A percentile compares a stretch with the other conserved stretches of the same genome.
Evolutionary conservation across 2,888 invertebrate genomes (phyloP).

Genomic region (Drosophila fulvimacula): DNA sequence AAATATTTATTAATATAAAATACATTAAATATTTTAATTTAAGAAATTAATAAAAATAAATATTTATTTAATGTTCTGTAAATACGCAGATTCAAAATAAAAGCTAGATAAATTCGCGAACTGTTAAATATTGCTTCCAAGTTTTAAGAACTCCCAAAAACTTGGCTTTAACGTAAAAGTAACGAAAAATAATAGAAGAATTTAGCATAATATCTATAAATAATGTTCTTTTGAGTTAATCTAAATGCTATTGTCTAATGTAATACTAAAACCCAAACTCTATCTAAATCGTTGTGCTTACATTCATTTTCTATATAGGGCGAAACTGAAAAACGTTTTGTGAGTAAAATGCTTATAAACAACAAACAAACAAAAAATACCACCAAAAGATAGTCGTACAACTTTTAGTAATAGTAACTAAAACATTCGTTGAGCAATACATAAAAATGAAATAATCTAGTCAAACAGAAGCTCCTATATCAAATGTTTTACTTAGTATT

Average conservation of each 20-base stretch:
- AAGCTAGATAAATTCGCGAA: conserved; percentile 14
- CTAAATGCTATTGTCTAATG: conserved; percentile 37
- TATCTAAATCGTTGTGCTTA: conserved; percentile 83
- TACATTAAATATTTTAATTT: not conserved
- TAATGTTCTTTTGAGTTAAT: conserved; percentile 34
- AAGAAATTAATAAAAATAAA: not conserved
- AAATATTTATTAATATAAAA: not conserved
- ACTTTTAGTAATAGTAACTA: conserved; percentile 50
- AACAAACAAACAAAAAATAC: conserved; percentile 37
- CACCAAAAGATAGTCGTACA: conserved; percentile 44
- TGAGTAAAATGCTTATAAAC: conserved; percentile 85
- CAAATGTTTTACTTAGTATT: conserved; percentile 69
- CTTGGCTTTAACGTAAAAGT: conserved; percentile 47
- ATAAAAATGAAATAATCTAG: conserved; percentile 2
- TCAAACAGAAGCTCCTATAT: conserved; percentile 25
- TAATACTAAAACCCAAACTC: conserved; percentile 76
- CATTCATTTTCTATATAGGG: conserved; percentile 85
- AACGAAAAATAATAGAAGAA: conserved; percentile 8
- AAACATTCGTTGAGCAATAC: conserved; percentile 43
- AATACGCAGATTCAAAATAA: not conserved
- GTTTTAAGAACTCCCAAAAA: conserved; percentile 7
- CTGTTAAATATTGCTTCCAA: conserved; percentile 17
- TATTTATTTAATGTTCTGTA: not conserved
- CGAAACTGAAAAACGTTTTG: conserved; percentile 85
- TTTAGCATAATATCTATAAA: conserved; percentile 27